These are phyloP conservation scores for Neogale vison DNA, from an alignment of 2,113 vertebrate genomes.

Conservation along the genomic window DNA sequence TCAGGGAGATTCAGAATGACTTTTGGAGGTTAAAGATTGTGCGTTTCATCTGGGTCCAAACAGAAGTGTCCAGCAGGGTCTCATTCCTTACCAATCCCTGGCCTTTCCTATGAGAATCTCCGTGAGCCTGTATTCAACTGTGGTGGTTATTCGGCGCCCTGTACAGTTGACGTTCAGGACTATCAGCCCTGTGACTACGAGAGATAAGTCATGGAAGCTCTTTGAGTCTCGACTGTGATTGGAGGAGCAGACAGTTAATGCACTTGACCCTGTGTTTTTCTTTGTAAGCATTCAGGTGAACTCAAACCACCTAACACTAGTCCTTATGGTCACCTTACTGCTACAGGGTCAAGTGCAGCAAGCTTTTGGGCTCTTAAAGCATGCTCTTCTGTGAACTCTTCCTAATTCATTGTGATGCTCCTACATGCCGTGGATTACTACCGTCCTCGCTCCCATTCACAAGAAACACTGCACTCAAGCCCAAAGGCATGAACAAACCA, in stretches of 20 bases:
- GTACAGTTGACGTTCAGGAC: neutral
- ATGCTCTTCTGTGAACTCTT: neutral
- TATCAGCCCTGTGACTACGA: neutral
- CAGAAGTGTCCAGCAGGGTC: neutral
- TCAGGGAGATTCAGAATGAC: neutral
- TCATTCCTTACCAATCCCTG: neutral
- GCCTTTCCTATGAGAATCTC: neutral
- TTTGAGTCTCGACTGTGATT: neutral
- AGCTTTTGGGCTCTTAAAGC: neutral
- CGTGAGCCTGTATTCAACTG: neutral
- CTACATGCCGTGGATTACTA: neutral
- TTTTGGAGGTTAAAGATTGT: neutral
- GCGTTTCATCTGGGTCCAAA: neutral
- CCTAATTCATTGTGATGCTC: neutral
- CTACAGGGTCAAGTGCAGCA: neutral
- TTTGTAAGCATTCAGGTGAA: neutral
- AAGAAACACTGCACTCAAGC: neutral
- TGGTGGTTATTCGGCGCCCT: neutral
- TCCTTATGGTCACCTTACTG: neutral
- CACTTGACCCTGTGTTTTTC: neutral
- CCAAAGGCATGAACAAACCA: neutral
- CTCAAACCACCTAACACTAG: neutral
- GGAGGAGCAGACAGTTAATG: neutral
- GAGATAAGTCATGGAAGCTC: neutral
- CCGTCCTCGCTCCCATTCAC: neutral